phyloP scores from a whole-genome alignment of 2,888 invertebrate genomes.

The Oxycera nigricornis region DNA sequence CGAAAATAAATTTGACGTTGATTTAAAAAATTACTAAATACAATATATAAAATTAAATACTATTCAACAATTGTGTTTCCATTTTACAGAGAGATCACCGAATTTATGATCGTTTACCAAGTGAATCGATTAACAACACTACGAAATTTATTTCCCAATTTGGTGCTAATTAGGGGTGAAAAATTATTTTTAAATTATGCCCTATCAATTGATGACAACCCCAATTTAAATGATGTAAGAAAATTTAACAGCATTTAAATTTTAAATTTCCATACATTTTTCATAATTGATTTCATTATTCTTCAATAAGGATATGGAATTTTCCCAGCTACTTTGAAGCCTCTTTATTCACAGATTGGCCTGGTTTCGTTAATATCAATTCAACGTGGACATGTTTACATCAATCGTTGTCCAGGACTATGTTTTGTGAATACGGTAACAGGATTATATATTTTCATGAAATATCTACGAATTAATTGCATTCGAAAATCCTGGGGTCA shows the following conservation, averaged over 20 bases:
- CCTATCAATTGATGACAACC: constrained; percentile 77
- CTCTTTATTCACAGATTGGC: constrained; percentile 68
- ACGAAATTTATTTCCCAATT: constrained; percentile 82
- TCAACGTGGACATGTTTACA: constrained; percentile 79
- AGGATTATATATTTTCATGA: background rate
- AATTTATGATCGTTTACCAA: constrained; percentile 80
- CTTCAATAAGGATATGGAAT: background rate
- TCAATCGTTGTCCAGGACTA: constrained; percentile 77
- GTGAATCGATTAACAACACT: constrained; percentile 76
- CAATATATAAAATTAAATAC: too few species aligned
- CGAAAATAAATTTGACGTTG: too few species aligned
- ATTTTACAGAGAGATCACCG: constrained; percentile 75
- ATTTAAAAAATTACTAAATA: too few species aligned
- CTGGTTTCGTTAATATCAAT: constrained; percentile 76
- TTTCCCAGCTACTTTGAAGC: background rate
- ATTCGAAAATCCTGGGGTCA: too few species aligned
- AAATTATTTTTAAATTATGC: constrained; percentile 80
- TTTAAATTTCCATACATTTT: background rate
- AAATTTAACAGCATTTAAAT: background rate
- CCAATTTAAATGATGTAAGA: constrained; percentile 67
- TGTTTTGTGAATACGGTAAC: constrained; percentile 71
- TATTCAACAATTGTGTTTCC: too few species aligned
- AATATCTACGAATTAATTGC: background rate
- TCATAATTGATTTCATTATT: too few species aligned
- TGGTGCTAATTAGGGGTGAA: constrained; percentile 85